Evolutionary conservation across 2,797 vertebrate species (phyloP).

Genomic region (Yasuhikotakia modesta): DNA sequence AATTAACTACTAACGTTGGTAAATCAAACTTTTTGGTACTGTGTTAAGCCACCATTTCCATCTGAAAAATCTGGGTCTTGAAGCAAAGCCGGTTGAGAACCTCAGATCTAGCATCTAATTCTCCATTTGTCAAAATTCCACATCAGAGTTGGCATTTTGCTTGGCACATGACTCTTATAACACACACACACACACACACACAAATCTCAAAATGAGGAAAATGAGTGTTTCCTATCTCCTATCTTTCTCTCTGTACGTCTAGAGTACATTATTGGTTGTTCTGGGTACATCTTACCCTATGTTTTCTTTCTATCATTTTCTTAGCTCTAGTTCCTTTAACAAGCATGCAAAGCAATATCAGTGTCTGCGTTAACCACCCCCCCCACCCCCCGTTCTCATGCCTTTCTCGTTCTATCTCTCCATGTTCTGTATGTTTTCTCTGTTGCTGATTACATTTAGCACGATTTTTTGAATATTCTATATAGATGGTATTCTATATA

Average conservation of each 20-base stretch:
- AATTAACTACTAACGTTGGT: no score
- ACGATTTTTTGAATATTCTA: constrained; percentile 48
- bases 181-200: no score
- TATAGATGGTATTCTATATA: constrained; percentile 18
- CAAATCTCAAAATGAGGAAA: background rate
- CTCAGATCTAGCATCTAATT: background rate
- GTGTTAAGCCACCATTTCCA: background rate
- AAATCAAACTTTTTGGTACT: no score
- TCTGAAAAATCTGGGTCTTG: background rate
- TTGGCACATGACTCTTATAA: constrained; percentile 6
- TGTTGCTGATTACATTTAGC: constrained; percentile 67
- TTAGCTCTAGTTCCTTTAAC: constrained; percentile 73
- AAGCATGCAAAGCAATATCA: constrained; percentile 77
- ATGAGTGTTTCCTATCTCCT: constrained; percentile 42
- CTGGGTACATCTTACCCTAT: constrained; percentile 22
- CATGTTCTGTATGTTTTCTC: constrained; percentile 70
- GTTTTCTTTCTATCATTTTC: constrained; percentile 55
- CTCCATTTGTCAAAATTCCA: background rate
- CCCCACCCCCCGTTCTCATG: constrained; percentile 53
- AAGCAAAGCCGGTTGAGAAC: background rate
- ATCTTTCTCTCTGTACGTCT: constrained; percentile 26
- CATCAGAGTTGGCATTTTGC: background rate
- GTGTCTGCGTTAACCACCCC: constrained; percentile 65
- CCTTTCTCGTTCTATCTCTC: constrained; percentile 54
- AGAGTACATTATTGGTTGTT: constrained; percentile 18